phyloP scores from a whole-genome alignment of 1,140 invertebrate genomes.

The Drosophila funebris region DNA sequence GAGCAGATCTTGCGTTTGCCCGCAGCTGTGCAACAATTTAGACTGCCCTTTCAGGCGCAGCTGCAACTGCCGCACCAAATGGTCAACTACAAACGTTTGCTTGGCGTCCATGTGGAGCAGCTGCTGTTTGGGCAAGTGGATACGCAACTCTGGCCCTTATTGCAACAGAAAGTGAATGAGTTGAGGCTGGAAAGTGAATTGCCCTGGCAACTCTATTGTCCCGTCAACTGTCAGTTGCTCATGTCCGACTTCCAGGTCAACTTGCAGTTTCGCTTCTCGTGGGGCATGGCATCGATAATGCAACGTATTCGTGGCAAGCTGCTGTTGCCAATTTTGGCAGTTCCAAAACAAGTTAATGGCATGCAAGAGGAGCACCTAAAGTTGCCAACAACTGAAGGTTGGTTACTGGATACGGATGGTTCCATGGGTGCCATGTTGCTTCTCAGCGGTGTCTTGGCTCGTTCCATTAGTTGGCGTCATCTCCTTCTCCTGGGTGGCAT shows the following conservation, averaged over 20 bases:
- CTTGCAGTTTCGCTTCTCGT: slow-evolving; percentile 95
- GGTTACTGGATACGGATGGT: slow-evolving; percentile 89
- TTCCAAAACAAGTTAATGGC: slow-evolving; percentile 51
- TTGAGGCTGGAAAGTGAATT: slow-evolving; percentile 89
- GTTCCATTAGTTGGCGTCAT: slow-evolving; percentile 97
- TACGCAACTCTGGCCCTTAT: slow-evolving; percentile 91
- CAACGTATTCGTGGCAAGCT: slow-evolving; percentile 89
- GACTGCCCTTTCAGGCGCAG: slow-evolving; percentile 94
- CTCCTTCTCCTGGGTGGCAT: slow-evolving; percentile 91
- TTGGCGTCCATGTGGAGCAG: slow-evolving; percentile 95
- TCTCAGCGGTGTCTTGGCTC: slow-evolving; percentile 93
- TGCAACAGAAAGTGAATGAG: slow-evolving; percentile 93
- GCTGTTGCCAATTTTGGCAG: not conserved
- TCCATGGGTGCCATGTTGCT: slow-evolving; percentile 92
- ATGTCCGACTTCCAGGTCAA: slow-evolving; percentile 98
- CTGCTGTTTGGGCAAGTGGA: slow-evolving; percentile 93
- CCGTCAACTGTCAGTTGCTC: slow-evolving; percentile 96
- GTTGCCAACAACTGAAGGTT: slow-evolving; percentile 84
- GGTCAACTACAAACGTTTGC: slow-evolving; percentile 96
- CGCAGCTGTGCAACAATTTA: slow-evolving; percentile 95
- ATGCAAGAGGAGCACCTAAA: slow-evolving; percentile 27
- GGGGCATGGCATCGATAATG: slow-evolving; percentile 93
- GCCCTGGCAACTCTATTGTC: slow-evolving; percentile 95
- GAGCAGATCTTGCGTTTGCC: slow-evolving; percentile 97
- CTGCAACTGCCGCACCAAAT: slow-evolving; percentile 87